Evolutionary conservation across 2,113 vertebrate genomes (phyloP).

Genomic region (Gallinago jamesoni): DNA sequence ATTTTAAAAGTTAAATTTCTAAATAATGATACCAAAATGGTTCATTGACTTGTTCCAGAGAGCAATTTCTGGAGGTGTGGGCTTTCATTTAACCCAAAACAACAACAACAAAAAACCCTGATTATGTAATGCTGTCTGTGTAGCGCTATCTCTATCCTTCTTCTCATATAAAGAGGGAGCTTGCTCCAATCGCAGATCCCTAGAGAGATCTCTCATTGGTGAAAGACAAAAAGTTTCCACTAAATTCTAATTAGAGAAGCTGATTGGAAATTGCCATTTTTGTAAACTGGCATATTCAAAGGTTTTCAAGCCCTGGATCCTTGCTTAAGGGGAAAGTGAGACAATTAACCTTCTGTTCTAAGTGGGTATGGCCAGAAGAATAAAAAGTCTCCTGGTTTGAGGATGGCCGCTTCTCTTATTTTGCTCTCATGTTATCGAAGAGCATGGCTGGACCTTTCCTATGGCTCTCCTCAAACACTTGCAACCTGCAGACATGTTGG

Average conservation of each 20-base stretch:
- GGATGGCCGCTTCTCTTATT: background rate
- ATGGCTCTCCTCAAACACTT: background rate
- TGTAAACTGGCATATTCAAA: background rate
- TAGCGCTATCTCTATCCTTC: background rate
- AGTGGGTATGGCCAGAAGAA: background rate
- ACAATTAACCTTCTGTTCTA: background rate
- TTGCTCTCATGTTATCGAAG: background rate
- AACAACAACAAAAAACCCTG: background rate
- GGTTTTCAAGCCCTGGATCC: background rate
- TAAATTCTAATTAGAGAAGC: background rate
- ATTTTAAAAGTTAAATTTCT: constrained; percentile 22
- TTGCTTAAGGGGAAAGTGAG: background rate
- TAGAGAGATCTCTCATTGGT: background rate
- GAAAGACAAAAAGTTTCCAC: background rate
- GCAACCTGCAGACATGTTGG: background rate
- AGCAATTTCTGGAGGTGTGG: background rate
- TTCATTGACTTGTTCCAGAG: constrained; percentile 20
- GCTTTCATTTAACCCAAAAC: background rate
- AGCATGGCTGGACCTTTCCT: background rate
- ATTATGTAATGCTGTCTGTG: background rate
- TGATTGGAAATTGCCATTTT: background rate
- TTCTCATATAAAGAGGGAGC: background rate
- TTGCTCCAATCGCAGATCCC: background rate
- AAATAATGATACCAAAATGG: constrained; percentile 37
- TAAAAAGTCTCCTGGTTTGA: background rate